Conservation (phyloP, 2,888 invertebrate genomes). For the Diarsia rubi region DNA sequence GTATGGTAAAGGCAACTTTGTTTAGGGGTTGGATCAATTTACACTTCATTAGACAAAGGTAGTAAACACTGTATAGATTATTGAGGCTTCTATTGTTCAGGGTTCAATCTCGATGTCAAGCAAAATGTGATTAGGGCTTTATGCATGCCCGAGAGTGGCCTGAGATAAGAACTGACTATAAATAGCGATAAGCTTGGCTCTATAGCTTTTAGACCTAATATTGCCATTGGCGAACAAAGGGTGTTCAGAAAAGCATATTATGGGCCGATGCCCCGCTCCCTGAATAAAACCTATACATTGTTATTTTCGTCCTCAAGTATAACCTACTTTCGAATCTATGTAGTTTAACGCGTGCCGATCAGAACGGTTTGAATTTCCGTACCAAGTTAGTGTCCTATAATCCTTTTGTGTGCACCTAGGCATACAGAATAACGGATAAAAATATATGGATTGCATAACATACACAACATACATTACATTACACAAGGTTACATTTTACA, state of each 20-base stretch:
- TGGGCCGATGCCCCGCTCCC: neutral
- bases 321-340: neutral
- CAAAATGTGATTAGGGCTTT: conserved; percentile 53
- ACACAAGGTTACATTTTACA: no score
- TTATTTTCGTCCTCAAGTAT: neutral
- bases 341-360: neutral
- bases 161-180: conserved; percentile 52
- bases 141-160: conserved; percentile 51
- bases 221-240: conserved; percentile 48
- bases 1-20: neutral
- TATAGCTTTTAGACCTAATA: conserved; percentile 49
- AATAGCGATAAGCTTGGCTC: conserved; percentile 44
- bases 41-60: conserved; percentile 18
- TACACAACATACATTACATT: no score
- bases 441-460: neutral
- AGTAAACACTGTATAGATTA: conserved; percentile 20
- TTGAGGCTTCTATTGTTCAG: conserved; percentile 37
- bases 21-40: neutral
- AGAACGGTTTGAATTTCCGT: neutral
- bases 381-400: neutral
- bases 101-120: conserved; percentile 26
- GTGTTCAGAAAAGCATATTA: conserved; percentile 29
- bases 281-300: conserved; percentile 11
- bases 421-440: neutral
- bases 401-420: neutral